phyloP scores from a whole-genome alignment of 2,888 invertebrate genomes.

The Leucoptera coffeella region DNA sequence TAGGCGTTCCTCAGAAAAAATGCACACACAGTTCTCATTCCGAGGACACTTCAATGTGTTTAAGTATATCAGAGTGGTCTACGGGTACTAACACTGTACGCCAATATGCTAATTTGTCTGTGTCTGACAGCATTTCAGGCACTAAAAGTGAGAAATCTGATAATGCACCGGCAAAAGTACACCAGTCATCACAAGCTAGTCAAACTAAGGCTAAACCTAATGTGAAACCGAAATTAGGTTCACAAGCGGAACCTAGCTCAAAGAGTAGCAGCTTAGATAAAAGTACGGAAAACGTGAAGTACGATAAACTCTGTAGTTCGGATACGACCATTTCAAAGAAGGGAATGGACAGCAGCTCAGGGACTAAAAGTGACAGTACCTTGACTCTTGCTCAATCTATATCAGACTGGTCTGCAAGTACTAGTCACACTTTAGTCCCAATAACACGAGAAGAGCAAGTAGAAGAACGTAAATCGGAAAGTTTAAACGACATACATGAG shows the following conservation, averaged over 20 bases:
- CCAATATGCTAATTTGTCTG: slow-evolving; percentile 70
- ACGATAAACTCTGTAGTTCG: slow-evolving; percentile 57
- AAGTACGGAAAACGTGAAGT: slow-evolving; percentile 46
- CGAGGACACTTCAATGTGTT: slow-evolving; percentile 79
- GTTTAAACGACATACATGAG: slow-evolving; percentile 37
- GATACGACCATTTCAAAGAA: slow-evolving; percentile 48
- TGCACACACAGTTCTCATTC: slow-evolving; percentile 81
- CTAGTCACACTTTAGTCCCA: slow-evolving; percentile 67
- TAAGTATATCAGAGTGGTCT: slow-evolving; percentile 84
- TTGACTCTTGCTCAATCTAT: slow-evolving; percentile 69
- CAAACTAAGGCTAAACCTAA: slow-evolving; percentile 45
- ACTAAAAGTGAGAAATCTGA: slow-evolving; percentile 57
- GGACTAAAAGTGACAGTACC: slow-evolving; percentile 76
- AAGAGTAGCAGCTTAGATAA: slow-evolving; percentile 57
- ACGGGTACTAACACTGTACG: slow-evolving; percentile 81
- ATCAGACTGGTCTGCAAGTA: slow-evolving; percentile 79
- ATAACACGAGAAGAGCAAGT: slow-evolving; percentile 46
- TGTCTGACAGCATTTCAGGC: slow-evolving; percentile 59
- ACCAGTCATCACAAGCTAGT: slow-evolving; percentile 46
- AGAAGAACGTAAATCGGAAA: slow-evolving; percentile 36
- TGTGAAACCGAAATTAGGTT: slow-evolving; percentile 25
- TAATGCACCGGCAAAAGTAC: slow-evolving; percentile 49
- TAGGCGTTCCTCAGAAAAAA: slow-evolving; percentile 72
- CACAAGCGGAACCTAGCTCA: slow-evolving; percentile 45
- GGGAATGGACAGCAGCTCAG: slow-evolving; percentile 57